These are phyloP conservation scores for Rhegmatorhina hoffmannsi DNA, from an alignment of 2,113 vertebrate species.

Conservation along the genomic window DNA sequence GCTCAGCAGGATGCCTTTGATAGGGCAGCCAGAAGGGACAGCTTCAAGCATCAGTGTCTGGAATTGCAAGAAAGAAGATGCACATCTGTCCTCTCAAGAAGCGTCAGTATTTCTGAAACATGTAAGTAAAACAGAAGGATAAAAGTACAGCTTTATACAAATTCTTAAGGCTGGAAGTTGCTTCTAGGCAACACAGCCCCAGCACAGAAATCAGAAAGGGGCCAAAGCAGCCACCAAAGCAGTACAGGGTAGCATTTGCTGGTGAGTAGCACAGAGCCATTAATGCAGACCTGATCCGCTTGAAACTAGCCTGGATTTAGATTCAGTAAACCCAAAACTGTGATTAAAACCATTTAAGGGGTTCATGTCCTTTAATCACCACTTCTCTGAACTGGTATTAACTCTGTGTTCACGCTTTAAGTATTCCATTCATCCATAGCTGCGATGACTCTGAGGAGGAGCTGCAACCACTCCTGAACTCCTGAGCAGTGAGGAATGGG, in stretches of 20 bases:
- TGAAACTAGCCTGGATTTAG: not conserved
- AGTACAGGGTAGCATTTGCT: not conserved
- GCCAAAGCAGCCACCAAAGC: not conserved
- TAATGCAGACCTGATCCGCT: not conserved
- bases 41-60: not conserved
- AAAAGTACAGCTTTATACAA: not conserved
- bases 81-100: not conserved
- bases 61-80: not conserved
- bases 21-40: not conserved
- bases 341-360: not conserved
- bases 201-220: not conserved
- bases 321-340: not conserved
- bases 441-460: not conserved
- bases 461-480: not conserved
- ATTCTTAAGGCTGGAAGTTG: not conserved
- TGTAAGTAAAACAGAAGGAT: not conserved
- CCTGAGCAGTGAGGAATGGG: rapidly evolving
- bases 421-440: not conserved
- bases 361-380: not conserved
- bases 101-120: not conserved
- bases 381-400: not conserved
- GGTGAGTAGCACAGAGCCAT: not conserved
- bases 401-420: not conserved
- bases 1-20: not conserved
- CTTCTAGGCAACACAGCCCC: not conserved